A percentile compares a stretch with the other conserved stretches of the same genome.
phyloP scores from a whole-genome alignment of 2,113 vertebrate genomes.

The Mastomys coucha region DNA sequence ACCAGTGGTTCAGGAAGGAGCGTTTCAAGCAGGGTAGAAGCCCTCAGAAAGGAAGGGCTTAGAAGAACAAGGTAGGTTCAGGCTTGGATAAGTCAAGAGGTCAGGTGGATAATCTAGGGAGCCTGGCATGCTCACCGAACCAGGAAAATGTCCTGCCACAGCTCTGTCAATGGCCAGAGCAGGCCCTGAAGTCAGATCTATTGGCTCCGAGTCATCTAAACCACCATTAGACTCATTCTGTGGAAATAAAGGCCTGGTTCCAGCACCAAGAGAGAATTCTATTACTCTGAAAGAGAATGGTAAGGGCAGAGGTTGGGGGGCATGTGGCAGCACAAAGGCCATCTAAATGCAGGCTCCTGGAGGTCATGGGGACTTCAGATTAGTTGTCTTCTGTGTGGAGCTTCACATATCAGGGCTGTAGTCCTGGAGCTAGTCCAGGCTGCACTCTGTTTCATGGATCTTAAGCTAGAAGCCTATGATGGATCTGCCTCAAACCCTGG shows the following conservation, averaged over 20 bases:
- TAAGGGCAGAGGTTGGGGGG: not conserved
- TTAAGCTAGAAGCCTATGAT: not conserved
- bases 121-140: not conserved
- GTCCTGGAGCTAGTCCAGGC: not conserved
- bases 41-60: not conserved
- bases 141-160: not conserved
- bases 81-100: not conserved
- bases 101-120: not conserved
- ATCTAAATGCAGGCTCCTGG: not conserved
- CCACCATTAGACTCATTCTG: not conserved
- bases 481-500: not conserved
- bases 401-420: not conserved
- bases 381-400: not conserved
- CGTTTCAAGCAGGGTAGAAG: not conserved
- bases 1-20: too few species aligned
- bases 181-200: not conserved
- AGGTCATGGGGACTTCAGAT: not conserved
- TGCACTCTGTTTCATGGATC: not conserved
- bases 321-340: not conserved
- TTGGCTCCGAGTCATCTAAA: not conserved
- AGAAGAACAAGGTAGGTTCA: not conserved
- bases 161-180: not conserved
- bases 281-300: not conserved
- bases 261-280: not conserved
- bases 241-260: slow-evolving; percentile 3